These are phyloP conservation scores for Drosophila pseudoobscura DNA, from an alignment of 1,140 invertebrate species.

Conservation along the genomic window DNA sequence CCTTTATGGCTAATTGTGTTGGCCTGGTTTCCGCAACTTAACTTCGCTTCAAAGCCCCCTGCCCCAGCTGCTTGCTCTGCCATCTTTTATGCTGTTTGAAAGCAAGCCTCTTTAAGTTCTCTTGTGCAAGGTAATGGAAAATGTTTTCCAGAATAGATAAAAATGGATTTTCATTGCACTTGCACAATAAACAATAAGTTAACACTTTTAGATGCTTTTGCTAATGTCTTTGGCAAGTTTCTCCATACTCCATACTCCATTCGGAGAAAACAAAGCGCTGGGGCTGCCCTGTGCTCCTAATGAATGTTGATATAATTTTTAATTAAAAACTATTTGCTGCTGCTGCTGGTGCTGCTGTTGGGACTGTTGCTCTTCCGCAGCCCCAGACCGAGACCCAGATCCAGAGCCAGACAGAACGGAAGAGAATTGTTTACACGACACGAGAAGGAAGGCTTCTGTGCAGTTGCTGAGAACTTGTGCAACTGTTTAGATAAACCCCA, in stretches of 20 bases:
- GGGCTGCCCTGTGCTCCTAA: constrained; percentile 17
- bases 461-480: constrained; percentile 43
- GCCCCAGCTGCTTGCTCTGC: background rate
- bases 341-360: constrained; percentile 33
- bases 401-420: constrained; percentile 5
- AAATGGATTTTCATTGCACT: constrained; percentile 13
- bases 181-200: constrained; percentile 16
- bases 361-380: constrained; percentile 4
- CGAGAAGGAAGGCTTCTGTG: constrained; percentile 1
- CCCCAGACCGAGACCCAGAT: background rate
- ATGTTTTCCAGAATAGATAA: constrained; percentile 7
- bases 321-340: constrained; percentile 70
- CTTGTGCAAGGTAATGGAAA: constrained; percentile 16
- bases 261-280: background rate
- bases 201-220: constrained; percentile 5
- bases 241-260: no score
- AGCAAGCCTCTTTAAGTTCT: background rate
- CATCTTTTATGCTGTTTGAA: background rate
- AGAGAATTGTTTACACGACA: constrained; percentile 13
- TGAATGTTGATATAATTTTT: constrained; percentile 74
- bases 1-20: constrained; percentile 46
- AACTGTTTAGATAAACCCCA: constrained; percentile 61
- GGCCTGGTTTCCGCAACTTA: constrained; percentile 27
- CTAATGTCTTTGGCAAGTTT: background rate
- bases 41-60: constrained; percentile 12